These are phyloP conservation scores for Anthopleura xanthogrammica DNA, from an alignment of 92 coral and sea anemone genomes.

Conservation along the genomic window DNA sequence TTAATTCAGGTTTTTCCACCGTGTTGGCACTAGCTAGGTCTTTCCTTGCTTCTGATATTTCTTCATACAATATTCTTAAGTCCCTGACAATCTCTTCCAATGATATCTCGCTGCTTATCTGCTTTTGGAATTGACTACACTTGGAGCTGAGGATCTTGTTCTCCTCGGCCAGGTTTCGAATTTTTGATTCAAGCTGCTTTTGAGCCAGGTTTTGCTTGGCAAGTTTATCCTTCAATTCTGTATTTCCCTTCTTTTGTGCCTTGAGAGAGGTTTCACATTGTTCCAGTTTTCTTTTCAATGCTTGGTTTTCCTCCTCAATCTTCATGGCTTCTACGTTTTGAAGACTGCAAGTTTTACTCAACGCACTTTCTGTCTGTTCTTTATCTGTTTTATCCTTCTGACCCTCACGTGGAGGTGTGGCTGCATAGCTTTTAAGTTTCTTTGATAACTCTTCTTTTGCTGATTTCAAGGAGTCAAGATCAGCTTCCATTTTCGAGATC, in stretches of 20 bases:
- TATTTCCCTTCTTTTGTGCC: constrained; percentile 12
- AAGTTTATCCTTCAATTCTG: constrained; percentile 9
- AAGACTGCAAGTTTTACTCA: constrained; percentile 20
- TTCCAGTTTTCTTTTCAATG: constrained; percentile 17
- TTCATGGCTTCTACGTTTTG: constrained; percentile 8
- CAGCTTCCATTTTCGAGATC: background rate
- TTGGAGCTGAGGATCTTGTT: background rate
- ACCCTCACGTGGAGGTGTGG: background rate
- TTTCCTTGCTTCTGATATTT: constrained; percentile 2
- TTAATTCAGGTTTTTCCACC: background rate
- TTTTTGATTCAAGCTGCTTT: background rate
- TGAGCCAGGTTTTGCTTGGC: background rate
- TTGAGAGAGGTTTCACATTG: constrained; percentile 2
- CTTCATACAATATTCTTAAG: constrained; percentile 2
- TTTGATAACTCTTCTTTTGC: background rate
- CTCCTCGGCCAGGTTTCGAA: background rate
- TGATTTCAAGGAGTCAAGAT: background rate
- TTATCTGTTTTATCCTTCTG: background rate
- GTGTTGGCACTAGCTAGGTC: background rate
- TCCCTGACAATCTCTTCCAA: background rate
- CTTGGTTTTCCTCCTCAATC: constrained; percentile 19
- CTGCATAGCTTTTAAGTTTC: background rate
- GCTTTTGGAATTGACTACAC: background rate
- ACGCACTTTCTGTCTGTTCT: background rate
- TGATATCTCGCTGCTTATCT: background rate